These are phyloP conservation scores for Sceloporus tristichus DNA, from an alignment of 2,113 vertebrate genomes.

Conservation along the genomic window DNA sequence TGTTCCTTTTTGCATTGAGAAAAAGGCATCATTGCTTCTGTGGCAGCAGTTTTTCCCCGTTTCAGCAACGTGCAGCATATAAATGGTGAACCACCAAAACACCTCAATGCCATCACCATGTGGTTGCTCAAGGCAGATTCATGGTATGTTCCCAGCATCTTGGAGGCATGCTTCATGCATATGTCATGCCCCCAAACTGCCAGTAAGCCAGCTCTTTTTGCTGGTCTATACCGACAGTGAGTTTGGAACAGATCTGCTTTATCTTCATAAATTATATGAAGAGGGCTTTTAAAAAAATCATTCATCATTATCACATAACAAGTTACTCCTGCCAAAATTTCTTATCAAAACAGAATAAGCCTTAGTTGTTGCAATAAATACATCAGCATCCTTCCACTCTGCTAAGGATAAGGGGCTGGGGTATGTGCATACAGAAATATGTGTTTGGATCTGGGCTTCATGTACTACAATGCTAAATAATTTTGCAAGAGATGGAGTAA, in stretches of 20 bases:
- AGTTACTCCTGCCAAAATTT: not conserved
- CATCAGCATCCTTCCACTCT: not conserved
- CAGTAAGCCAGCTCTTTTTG: too few species aligned
- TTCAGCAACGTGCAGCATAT: too few species aligned
- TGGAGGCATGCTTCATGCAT: too few species aligned
- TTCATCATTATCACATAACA: not conserved
- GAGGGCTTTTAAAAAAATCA: constrained; percentile 3
- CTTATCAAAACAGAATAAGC: too few species aligned
- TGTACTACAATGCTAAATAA: not conserved
- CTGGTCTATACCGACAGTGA: not conserved
- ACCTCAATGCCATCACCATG: too few species aligned
- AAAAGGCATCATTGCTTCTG: too few species aligned
- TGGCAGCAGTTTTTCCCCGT: too few species aligned
- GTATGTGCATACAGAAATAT: not conserved
- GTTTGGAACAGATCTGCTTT: constrained; percentile 32
- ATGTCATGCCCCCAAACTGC: too few species aligned
- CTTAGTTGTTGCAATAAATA: not conserved
- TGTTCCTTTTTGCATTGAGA: too few species aligned
- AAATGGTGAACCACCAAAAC: too few species aligned
- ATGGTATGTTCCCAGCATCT: too few species aligned
- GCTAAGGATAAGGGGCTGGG: not conserved
- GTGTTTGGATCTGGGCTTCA: not conserved
- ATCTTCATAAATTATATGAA: not conserved
- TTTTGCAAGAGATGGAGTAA: not conserved
- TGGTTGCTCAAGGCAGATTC: too few species aligned